phyloP scores from a whole-genome alignment of 2,888 invertebrate species.

The Adelognathus sp. region DNA sequence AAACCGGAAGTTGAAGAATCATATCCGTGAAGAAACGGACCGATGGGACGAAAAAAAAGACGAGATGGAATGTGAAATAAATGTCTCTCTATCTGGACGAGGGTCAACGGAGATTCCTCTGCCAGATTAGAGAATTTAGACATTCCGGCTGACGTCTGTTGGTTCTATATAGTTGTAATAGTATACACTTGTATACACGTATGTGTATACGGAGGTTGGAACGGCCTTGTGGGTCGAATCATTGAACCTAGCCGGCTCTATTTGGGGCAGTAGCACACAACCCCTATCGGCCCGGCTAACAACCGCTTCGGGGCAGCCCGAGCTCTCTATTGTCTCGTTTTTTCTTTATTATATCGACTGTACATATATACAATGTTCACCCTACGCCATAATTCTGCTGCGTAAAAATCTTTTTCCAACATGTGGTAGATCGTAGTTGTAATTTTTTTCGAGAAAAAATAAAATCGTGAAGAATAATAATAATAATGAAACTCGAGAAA shows the following conservation, averaged over 20 bases:
- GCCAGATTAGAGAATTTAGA: conserved; percentile 3
- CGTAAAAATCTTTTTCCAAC: neutral
- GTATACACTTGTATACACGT: conserved; percentile 6
- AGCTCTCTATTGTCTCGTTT: conserved; percentile 25
- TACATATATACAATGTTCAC: neutral
- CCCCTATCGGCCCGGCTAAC: conserved; percentile 61
- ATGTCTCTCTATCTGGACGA: neutral
- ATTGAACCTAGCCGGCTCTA: conserved; percentile 62
- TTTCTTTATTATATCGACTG: neutral
- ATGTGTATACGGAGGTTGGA: conserved; percentile 10
- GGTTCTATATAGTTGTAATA: neutral
- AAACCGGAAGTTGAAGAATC: neutral
- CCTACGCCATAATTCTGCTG: neutral
- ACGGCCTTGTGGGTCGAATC: conserved; percentile 64
- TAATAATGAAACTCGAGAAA: neutral
- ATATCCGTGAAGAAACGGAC: neutral
- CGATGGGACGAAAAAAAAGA: too few relatives aligned
- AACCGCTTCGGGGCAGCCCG: conserved; percentile 53
- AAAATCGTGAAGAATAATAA: neutral
- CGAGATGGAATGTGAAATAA: too few relatives aligned
- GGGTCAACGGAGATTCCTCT: conserved; percentile 10
- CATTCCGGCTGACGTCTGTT: neutral
- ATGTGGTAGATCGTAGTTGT: neutral
- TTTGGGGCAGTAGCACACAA: conserved; percentile 66
- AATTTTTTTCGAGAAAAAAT: neutral